These are phyloP conservation scores for Alligator sinensis DNA, from an alignment of 2,113 vertebrate species.

Conservation along the genomic window DNA sequence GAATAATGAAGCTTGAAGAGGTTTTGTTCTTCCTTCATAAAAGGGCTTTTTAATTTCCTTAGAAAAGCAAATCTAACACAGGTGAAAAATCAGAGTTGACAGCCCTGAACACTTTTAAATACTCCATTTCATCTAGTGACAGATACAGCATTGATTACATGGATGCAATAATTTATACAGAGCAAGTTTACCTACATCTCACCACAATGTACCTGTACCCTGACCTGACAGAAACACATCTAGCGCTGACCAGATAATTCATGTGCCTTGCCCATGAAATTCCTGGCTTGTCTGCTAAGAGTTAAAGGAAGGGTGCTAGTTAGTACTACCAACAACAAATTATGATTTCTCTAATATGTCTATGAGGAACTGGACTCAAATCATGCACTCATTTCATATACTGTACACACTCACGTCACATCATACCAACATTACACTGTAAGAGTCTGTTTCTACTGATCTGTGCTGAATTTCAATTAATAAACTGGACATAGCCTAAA, in stretches of 20 bases:
- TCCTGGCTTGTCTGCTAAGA: too few relatives aligned
- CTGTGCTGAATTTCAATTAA: neutral
- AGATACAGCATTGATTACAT: too few relatives aligned
- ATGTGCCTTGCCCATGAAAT: too few relatives aligned
- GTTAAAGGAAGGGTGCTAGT: too few relatives aligned
- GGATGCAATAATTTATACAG: too few relatives aligned
- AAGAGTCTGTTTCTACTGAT: neutral
- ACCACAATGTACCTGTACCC: too few relatives aligned
- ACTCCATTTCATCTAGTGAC: too few relatives aligned
- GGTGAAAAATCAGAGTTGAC: neutral
- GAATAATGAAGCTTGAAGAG: neutral
- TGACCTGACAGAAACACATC: too few relatives aligned
- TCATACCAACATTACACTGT: neutral
- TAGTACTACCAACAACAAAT: too few relatives aligned
- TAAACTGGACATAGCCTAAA: neutral
- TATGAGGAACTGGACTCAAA: neutral
- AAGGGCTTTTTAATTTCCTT: neutral
- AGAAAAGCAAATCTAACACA: neutral
- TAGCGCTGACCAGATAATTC: too few relatives aligned
- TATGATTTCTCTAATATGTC: too few relatives aligned
- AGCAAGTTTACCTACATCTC: too few relatives aligned
- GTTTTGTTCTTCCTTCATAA: neutral
- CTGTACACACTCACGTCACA: neutral
- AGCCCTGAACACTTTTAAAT: neutral
- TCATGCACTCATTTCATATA: neutral